These are phyloP conservation scores for Poecilia velifera DNA, from an alignment of 2,797 vertebrate genomes.

Conservation along the genomic window DNA sequence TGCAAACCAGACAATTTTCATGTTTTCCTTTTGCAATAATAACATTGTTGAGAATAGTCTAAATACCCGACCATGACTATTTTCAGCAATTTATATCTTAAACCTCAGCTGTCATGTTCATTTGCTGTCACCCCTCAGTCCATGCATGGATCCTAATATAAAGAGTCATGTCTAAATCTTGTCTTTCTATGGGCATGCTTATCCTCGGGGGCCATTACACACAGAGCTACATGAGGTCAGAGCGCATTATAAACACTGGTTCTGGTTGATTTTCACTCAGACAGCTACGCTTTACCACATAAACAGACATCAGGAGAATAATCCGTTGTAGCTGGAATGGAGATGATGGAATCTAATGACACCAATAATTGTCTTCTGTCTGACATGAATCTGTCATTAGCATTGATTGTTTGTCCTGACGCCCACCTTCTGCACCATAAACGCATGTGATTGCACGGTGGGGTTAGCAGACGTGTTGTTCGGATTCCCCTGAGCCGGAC, in stretches of 20 bases:
- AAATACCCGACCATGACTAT: constrained; percentile 49
- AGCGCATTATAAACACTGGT: constrained; percentile 31
- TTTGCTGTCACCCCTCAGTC: constrained; percentile 54
- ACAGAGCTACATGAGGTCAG: constrained; percentile 52
- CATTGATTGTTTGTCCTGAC: constrained; percentile 77
- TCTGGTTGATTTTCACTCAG: constrained; percentile 35
- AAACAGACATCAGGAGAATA: constrained; percentile 54
- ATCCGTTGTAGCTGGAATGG: constrained; percentile 55
- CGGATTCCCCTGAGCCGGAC: constrained; percentile 66
- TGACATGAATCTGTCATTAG: constrained; percentile 83
- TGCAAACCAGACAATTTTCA: constrained; percentile 33
- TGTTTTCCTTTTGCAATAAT: constrained; percentile 27
- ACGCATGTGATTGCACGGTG: constrained; percentile 42
- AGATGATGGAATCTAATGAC: constrained; percentile 78
- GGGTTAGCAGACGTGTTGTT: constrained; percentile 45
- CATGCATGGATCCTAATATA: constrained; percentile 41
- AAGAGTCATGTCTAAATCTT: constrained; percentile 53
- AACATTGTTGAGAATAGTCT: constrained; percentile 30
- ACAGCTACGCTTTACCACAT: constrained; percentile 36
- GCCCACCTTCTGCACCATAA: constrained; percentile 63
- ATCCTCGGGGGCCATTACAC: constrained; percentile 29
- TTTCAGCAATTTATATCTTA: constrained; percentile 68
- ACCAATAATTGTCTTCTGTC: constrained; percentile 74
- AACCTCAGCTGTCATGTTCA: constrained; percentile 67
- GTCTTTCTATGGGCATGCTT: constrained; percentile 55